phyloP scores from a whole-genome alignment of 2,113 vertebrate genomes.

The Pelobates fuscus region DNA sequence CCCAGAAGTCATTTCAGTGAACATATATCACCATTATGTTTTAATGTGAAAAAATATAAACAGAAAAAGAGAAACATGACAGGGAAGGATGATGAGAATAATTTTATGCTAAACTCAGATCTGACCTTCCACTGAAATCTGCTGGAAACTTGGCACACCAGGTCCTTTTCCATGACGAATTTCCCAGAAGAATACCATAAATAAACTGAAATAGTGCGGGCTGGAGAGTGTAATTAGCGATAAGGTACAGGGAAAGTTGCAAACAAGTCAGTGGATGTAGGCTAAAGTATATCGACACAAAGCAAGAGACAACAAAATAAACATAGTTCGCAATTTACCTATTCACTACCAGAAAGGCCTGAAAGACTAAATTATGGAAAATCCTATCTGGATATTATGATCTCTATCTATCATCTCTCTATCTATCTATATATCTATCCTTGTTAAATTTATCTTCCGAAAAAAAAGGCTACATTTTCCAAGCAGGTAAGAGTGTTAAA shows the following conservation, averaged over 20 bases:
- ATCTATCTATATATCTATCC: too few species aligned
- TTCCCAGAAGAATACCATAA: constrained; percentile 32
- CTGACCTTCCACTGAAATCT: constrained; percentile 23
- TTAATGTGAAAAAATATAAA: background rate
- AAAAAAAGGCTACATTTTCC: too few species aligned
- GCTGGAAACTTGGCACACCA: constrained; percentile 40
- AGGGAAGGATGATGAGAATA: constrained; percentile 13
- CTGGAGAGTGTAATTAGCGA: background rate
- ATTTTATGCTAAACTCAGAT: background rate
- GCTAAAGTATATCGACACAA: background rate
- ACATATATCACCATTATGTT: background rate
- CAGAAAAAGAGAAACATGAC: background rate
- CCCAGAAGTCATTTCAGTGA: too few species aligned
- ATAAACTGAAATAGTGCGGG: constrained; percentile 8
- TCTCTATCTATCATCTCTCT: too few species aligned
- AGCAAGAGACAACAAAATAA: background rate
- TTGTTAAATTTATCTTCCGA: too few species aligned
- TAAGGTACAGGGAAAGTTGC: constrained; percentile 11
- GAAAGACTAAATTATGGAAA: background rate
- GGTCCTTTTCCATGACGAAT: constrained; percentile 39
- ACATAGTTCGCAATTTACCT: background rate
- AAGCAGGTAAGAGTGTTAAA: too few species aligned
- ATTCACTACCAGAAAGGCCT: background rate
- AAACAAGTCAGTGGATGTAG: background rate
- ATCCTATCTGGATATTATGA: too few species aligned